Evolutionary conservation across 2,797 vertebrate genomes (phyloP), one percentile per base, ranked within the genome.

Genomic region (Lutjanus argentimaculatus): DNA sequence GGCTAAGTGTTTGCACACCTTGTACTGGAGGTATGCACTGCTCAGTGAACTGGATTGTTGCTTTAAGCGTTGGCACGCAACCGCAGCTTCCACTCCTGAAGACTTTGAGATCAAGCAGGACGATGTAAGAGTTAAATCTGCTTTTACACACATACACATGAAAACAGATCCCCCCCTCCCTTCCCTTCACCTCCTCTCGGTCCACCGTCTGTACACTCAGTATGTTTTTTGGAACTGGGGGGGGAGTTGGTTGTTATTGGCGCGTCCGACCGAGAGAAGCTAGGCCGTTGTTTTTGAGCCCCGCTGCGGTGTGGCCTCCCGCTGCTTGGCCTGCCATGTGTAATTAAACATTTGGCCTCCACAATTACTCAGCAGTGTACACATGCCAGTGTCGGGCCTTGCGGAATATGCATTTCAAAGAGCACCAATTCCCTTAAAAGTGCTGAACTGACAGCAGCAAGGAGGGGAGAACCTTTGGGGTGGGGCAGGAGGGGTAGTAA

Each of bases 291-390:
- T 94, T 95, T 95, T 94, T 95, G 93, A 95, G 95, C 80, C 85
- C 88, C 80, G 84, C 87, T 88, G 82, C 61, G 70, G 79, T 84
- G 87, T 68, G 84, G 84, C 78, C 86, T 82, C 91, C 97, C 93
- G 96, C 97, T 97, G 98, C 96, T 98, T 21, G 92, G 96, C 96
- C 98, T 98, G 98, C 97, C 97, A 97, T 96, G 96, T 98, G 97
- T 98, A 98, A 99, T 99, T 99, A 98, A 98, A 98, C 97, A 98
- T 98, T 99, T 98, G 97, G 97, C 97, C 97, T 97, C 96, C 95
- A 95, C 97, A 97, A 97, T 97, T 97, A 97, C 96, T 97, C 97
- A 96, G 96, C 97, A 96, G 97, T 96, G 95, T 96, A 96, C 97
- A 97, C 97, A 97, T 96, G 97, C 97, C 97, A 96, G 96, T 94